Percentiles rank a stretch among this genome's conserved stretches.
Conservation (phyloP, 2,113 vertebrate genomes). For the Archocentrus centrarchus region DNA sequence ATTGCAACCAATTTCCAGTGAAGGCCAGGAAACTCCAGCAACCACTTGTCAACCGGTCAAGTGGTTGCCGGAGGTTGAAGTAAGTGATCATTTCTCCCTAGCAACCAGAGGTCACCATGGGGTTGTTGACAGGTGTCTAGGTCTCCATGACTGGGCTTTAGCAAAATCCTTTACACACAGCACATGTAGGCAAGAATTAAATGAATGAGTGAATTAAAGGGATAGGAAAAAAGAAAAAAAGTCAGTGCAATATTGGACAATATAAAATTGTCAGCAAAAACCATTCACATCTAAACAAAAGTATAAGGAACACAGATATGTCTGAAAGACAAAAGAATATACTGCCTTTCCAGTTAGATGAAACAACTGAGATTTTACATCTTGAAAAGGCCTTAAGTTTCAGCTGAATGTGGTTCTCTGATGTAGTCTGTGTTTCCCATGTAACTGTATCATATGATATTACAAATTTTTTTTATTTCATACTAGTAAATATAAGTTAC, state of each 20-base stretch:
- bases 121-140: no score
- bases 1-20: background rate
- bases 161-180: background rate
- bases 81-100: no score
- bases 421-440: background rate
- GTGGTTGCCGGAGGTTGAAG: no score
- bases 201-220: background rate
- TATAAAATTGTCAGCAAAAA: background rate
- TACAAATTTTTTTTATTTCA: background rate
- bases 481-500: background rate
- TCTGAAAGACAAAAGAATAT: background rate
- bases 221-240: accelerated
- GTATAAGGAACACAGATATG: background rate
- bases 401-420: background rate
- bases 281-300: background rate
- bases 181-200: background rate
- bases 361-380: background rate
- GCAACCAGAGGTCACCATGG: no score
- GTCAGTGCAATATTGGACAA: background rate
- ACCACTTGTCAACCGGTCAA: background rate
- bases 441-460: background rate
- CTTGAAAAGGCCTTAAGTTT: background rate
- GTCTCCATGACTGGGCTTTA: background rate
- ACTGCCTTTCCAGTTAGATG: background rate
- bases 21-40: background rate